These are phyloP conservation scores for Alethe diademata DNA, from an alignment of 2,113 vertebrate genomes.

Conservation along the genomic window DNA sequence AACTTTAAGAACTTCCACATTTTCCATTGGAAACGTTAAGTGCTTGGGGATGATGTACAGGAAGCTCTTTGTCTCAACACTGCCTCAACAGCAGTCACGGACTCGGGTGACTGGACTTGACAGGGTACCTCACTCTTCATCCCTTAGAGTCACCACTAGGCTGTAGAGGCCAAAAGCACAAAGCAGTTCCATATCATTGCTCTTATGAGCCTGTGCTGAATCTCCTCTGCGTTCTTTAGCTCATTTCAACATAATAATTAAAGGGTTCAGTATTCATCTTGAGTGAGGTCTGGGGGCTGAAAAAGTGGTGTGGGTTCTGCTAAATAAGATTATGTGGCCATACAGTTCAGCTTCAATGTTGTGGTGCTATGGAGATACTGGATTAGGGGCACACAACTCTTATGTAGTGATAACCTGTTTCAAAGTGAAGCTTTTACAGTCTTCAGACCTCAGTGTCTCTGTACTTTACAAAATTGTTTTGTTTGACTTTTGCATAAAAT, in stretches of 20 bases:
- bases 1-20: neutral
- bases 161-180: neutral
- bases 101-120: neutral
- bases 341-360: neutral
- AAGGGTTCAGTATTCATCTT: neutral
- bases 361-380: neutral
- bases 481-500: neutral
- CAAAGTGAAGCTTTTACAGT: neutral
- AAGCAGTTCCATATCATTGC: neutral
- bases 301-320: neutral
- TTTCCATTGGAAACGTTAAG: neutral
- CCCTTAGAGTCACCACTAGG: neutral
- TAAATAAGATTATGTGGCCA: fast-evolving
- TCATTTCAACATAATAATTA: neutral
- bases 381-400: neutral
- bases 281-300: neutral
- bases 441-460: neutral
- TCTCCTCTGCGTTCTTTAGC: fast-evolving
- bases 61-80: neutral
- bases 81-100: neutral
- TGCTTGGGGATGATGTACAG: neutral
- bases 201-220: neutral
- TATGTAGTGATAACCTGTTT: neutral
- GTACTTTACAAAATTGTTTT: neutral
- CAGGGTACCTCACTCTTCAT: fast-evolving